A percentile compares a stretch with the other conserved stretches of the same genome.
Conservation (phyloP, 2,888 invertebrate species). For the Pollenia griseotomentosa region DNA sequence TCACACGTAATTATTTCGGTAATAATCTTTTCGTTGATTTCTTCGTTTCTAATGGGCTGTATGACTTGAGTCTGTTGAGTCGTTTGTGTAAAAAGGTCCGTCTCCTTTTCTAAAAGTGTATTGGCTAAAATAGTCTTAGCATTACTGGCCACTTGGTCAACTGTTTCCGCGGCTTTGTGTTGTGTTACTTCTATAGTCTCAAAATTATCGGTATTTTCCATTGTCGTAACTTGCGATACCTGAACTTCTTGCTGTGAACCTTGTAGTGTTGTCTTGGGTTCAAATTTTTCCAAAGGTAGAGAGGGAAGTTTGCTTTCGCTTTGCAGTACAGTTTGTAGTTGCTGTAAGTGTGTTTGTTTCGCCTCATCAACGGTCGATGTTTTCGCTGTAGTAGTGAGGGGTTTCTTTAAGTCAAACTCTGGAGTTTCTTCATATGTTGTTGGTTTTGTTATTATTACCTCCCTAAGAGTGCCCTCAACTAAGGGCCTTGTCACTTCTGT, state of each 20-base stretch:
- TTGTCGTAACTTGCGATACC: slow-evolving; percentile 75
- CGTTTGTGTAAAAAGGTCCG: background rate
- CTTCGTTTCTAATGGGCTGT: slow-evolving; percentile 51
- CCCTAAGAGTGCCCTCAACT: slow-evolving; percentile 74
- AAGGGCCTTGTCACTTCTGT: slow-evolving; percentile 72
- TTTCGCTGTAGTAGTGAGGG: slow-evolving; percentile 45
- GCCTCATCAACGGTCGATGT: slow-evolving; percentile 54
- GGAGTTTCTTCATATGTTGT: slow-evolving; percentile 74
- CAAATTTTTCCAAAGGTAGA: slow-evolving; percentile 50
- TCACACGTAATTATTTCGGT: slow-evolving; percentile 76
- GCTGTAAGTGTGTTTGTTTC: slow-evolving; percentile 74
- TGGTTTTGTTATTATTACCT: slow-evolving; percentile 74
- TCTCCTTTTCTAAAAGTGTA: slow-evolving; percentile 74
- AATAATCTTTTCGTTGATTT: slow-evolving; percentile 74
- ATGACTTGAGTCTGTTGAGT: slow-evolving; percentile 51
- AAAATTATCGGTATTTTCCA: slow-evolving; percentile 76
- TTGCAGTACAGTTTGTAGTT: slow-evolving; percentile 75
- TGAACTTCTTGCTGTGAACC: slow-evolving; percentile 77
- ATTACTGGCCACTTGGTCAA: slow-evolving; percentile 59
- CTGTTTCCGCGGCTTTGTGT: slow-evolving; percentile 27
- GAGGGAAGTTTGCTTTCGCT: slow-evolving; percentile 74
- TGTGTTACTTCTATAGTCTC: background rate
- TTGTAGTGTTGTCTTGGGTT: slow-evolving; percentile 77
- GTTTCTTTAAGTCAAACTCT: slow-evolving; percentile 50
- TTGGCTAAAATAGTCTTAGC: slow-evolving; percentile 71